Percentiles rank a stretch among this genome's conserved stretches.
phyloP scores from a whole-genome alignment of 2,113 vertebrate species.

The Nothocercus nigrocapillus region DNA sequence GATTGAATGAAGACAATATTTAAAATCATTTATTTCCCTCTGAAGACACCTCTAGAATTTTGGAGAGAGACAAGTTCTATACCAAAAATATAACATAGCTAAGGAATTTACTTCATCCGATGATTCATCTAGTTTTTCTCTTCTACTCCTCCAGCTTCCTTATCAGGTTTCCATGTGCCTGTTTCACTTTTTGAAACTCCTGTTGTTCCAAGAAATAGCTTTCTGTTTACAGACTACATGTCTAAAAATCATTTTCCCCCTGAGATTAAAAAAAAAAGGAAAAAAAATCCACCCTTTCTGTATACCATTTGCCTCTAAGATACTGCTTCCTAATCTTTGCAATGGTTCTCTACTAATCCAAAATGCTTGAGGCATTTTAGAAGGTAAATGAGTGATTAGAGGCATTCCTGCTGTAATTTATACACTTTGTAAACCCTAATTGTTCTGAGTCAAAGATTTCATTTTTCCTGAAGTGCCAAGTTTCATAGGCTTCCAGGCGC shows the following conservation, averaged over 20 bases:
- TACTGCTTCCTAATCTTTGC: not conserved
- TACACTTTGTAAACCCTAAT: constrained; percentile 55
- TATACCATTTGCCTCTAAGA: not conserved
- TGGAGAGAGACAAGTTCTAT: not conserved
- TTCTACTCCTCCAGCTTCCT: not conserved
- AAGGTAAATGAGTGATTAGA: constrained; percentile 66
- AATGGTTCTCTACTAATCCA: constrained; percentile 22
- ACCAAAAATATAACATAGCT: not conserved
- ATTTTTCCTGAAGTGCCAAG: constrained; percentile 56
- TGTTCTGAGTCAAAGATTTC: constrained; percentile 69
- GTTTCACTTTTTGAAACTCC: not conserved
- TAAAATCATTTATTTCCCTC: not conserved
- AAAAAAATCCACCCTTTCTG: not conserved
- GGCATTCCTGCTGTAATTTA: constrained; percentile 64
- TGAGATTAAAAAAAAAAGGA: not conserved
- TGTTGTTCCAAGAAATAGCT: not conserved
- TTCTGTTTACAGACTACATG: not conserved
- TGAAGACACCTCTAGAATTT: not conserved
- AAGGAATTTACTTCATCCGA: not conserved
- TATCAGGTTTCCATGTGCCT: not conserved
- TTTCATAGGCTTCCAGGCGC: not conserved
- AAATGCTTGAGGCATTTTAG: constrained; percentile 61
- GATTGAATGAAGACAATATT: not conserved
- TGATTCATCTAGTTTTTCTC: not conserved
- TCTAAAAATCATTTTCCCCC: not conserved